phyloP scores from a whole-genome alignment of 2,888 invertebrate genomes.

The Agrypnus murinus region DNA sequence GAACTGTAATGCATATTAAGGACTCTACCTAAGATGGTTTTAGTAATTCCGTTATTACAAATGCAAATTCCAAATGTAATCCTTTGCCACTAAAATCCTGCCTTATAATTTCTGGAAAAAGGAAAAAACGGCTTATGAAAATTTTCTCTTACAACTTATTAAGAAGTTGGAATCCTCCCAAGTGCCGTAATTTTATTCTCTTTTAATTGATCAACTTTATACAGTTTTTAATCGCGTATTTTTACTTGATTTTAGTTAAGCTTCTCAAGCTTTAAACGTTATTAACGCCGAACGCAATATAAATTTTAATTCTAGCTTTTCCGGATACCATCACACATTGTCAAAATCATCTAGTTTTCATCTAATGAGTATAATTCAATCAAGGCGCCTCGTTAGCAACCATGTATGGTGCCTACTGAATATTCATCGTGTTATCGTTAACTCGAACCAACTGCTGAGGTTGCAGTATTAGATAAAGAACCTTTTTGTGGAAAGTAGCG shows the following conservation, averaged over 20 bases:
- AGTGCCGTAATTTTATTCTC: constrained; percentile 35
- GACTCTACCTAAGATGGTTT: constrained; percentile 44
- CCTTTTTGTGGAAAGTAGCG: constrained; percentile 47
- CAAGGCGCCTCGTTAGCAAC: constrained; percentile 50
- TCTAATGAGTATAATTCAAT: constrained; percentile 49
- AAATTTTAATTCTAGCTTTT: constrained; percentile 19
- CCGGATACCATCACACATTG: constrained; percentile 4
- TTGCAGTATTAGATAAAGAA: constrained; percentile 50
- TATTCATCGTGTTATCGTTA: constrained; percentile 51
- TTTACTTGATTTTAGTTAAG: constrained; percentile 6
- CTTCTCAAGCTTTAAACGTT: background rate
- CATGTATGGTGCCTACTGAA: constrained; percentile 49
- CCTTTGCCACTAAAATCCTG: constrained; percentile 41
- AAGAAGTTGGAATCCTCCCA: constrained; percentile 35
- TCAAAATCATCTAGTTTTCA: constrained; percentile 41
- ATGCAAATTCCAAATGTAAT: constrained; percentile 49
- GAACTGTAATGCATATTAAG: constrained; percentile 52
- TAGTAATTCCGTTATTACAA: constrained; percentile 49
- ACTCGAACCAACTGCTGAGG: constrained; percentile 49
- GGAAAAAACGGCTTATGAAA: constrained; percentile 39
- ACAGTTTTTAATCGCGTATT: constrained; percentile 28
- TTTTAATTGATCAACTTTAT: constrained; percentile 43
- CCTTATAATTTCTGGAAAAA: constrained; percentile 39
- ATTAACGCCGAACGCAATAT: constrained; percentile 1
- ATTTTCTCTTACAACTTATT: constrained; percentile 43